Base-by-base conservation (phyloP, 2,113 vertebrate genomes). In the Mus musculus region DNA sequence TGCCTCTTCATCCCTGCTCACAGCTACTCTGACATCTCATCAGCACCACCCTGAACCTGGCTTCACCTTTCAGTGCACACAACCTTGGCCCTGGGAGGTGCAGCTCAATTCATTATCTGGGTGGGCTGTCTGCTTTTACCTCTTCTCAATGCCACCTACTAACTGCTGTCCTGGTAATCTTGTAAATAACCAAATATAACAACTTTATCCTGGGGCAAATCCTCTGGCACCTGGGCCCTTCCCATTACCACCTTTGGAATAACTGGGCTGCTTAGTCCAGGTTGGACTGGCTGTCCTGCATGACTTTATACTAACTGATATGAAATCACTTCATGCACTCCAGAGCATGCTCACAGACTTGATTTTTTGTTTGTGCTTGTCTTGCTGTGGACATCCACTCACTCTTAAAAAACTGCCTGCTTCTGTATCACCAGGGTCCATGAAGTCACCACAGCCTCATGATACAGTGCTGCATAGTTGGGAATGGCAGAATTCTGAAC, bases 351-450 rank as follows among this genome's bases (percentile, higher is more conserved):
- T 65, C 4, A 5, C 9, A 16, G 46, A 76, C 42, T 42, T 86
- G 42, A 88, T 52, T 67, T 67, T 93, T 88, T 89, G 49, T 22
- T n/a, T 63, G 65, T 86, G 72, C 69, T 61, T 75, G 4, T 63
- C 56, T 36, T 89, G 81, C 33, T 78, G 17, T 71, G 87, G 67
- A 52, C 13, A 73, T 52, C 71, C 67, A 84, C 20, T 76, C 54
- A 80, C 24, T 28, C 36, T 91, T 61, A 71, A 96, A 93, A 90
- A 80, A 76, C 63, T 65, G 71, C 73, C 56, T 39, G 82, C 20
- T 7, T 7, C 19, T 59, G 63, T n/a, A 46, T 69, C 36, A 76
- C 12, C 59, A 54, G 33, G 46, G 26, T 54, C 24, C 39, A 71
- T 9, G 67, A 81, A 94, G 39, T 78, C 89, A 69, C 13, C 46